Percentiles rank a stretch among this genome's conserved stretches.
Evolutionary conservation across 2,113 vertebrate genomes (phyloP).

Genomic region (Empidonax traillii): DNA sequence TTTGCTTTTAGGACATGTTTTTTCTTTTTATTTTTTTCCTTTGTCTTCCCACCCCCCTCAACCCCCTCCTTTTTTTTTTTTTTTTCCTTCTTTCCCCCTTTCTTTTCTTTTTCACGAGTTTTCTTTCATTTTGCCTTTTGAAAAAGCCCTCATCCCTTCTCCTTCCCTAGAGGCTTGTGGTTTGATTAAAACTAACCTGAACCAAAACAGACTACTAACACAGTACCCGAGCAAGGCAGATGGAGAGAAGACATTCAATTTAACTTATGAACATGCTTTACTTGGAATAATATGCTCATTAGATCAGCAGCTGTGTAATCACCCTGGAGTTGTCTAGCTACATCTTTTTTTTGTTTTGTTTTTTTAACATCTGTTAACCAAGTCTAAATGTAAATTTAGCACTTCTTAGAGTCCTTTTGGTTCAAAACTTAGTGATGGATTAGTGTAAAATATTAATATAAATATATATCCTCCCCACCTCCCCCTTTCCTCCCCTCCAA

Average conservation of each 20-base stretch:
- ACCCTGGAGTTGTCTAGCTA: background rate
- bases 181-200: slow-evolving; percentile 25
- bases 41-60: too few relatives aligned
- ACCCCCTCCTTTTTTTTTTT: accelerated
- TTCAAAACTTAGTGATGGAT: background rate
- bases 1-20: background rate
- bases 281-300: background rate
- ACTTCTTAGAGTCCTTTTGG: background rate
- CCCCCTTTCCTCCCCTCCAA: background rate
- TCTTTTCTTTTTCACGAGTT: background rate
- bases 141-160: background rate
- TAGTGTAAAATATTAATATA: background rate
- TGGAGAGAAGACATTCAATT: background rate
- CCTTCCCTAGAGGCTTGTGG: background rate
- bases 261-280: background rate
- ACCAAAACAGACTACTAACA: background rate
- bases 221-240: background rate
- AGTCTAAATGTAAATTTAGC: background rate
- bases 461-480: background rate
- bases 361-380: background rate
- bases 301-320: background rate
- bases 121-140: background rate
- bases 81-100: accelerated
- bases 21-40: background rate
- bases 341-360: background rate